Conservation (phyloP, 2,888 invertebrate genomes). For the Acrobasis suavella region DNA sequence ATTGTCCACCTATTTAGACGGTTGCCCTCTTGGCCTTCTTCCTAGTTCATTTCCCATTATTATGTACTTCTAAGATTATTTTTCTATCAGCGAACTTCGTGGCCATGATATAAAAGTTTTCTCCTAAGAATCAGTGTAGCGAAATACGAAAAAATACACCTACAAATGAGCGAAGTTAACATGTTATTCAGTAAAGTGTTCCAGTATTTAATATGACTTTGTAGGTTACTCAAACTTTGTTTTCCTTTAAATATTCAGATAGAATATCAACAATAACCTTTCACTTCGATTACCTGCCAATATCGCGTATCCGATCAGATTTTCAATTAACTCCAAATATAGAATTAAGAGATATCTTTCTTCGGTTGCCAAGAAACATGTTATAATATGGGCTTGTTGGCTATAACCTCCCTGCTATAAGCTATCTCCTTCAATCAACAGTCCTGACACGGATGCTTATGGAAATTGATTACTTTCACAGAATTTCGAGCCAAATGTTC, state of each 20-base stretch:
- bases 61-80: too few species aligned
- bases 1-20: too few species aligned
- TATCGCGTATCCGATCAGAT: slow-evolving; percentile 11
- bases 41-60: too few species aligned
- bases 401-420: not conserved
- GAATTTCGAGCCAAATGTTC: slow-evolving; percentile 1
- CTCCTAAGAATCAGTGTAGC: too few species aligned
- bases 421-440: slow-evolving; percentile 18
- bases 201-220: too few species aligned
- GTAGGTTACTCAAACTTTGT: too few species aligned
- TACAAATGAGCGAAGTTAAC: too few species aligned
- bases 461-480: slow-evolving; percentile 21
- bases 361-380: slow-evolving; percentile 13
- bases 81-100: too few species aligned
- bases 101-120: too few species aligned
- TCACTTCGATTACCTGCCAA: slow-evolving; percentile 12
- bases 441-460: slow-evolving; percentile 17
- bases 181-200: too few species aligned
- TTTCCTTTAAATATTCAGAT: not conserved
- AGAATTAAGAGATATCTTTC: slow-evolving; percentile 20
- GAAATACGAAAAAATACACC: too few species aligned
- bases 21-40: too few species aligned
- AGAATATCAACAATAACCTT: slow-evolving; percentile 15
- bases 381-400: slow-evolving; percentile 13
- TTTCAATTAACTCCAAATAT: slow-evolving; percentile 20